Percentiles rank a stretch among this genome's conserved stretches.
Evolutionary conservation across 2,797 vertebrate species (phyloP).

Genomic region (Poeciliopsis paucimaculata): DNA sequence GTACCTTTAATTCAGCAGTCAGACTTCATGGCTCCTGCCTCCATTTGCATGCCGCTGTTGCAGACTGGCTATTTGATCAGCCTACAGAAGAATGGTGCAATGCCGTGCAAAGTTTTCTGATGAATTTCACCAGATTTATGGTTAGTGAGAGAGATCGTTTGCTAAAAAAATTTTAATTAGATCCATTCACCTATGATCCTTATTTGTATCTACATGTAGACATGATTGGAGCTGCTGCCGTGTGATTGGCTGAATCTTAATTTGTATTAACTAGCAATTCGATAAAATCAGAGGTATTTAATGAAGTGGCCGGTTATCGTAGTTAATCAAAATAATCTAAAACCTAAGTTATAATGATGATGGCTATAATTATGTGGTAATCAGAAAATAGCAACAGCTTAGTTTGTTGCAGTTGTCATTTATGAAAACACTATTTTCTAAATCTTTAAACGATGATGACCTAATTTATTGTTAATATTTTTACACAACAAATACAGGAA

Average conservation of each 20-base stretch:
- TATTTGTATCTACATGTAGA: neutral
- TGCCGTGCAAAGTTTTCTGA: neutral
- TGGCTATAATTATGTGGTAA: neutral
- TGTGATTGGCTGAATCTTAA: neutral
- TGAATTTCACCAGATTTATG: neutral
- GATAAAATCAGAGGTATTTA: neutral
- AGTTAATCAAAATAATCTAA: neutral
- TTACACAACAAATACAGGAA: neutral
- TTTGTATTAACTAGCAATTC: neutral
- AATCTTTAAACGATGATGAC: neutral
- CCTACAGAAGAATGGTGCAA: neutral
- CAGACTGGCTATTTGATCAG: neutral
- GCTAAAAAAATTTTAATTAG: neutral
- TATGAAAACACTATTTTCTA: neutral
- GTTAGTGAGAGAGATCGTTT: neutral
- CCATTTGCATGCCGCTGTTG: neutral
- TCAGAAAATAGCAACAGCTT: neutral
- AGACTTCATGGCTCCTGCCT: neutral
- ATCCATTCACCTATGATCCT: neutral
- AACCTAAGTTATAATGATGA: neutral
- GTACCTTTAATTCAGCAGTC: neutral
- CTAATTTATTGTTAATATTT: neutral
- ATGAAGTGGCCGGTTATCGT: neutral
- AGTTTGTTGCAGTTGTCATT: neutral
- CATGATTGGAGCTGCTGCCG: neutral